These are phyloP conservation scores for Cephus cinctus DNA, from an alignment of 1,140 invertebrate species.

Conservation along the genomic window DNA sequence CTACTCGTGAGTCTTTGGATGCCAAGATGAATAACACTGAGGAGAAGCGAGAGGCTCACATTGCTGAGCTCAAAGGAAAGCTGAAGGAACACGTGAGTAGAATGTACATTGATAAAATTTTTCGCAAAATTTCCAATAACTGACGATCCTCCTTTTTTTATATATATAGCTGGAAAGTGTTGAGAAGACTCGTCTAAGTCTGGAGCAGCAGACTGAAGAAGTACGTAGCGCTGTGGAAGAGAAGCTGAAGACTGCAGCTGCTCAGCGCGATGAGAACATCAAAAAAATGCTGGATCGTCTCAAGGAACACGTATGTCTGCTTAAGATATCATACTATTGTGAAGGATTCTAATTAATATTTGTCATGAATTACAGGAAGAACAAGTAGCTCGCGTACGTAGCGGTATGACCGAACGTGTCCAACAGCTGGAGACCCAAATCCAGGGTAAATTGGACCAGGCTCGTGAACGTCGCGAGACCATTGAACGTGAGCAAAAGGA, in stretches of 20 bases:
- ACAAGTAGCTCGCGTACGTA: slow-evolving; percentile 67
- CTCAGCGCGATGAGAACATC: slow-evolving; percentile 82
- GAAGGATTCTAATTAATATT: slow-evolving; percentile 15
- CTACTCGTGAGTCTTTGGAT: slow-evolving; percentile 83
- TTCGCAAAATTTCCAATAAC: slow-evolving; percentile 1
- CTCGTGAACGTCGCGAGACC: slow-evolving; percentile 66
- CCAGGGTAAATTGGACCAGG: slow-evolving; percentile 71
- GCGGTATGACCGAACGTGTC: slow-evolving; percentile 64
- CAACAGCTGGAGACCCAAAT: slow-evolving; percentile 67
- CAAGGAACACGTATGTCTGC: slow-evolving; percentile 73
- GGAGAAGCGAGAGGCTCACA: slow-evolving; percentile 86
- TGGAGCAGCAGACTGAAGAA: slow-evolving; percentile 82
- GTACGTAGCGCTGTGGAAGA: slow-evolving; percentile 80
- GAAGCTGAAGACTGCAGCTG: slow-evolving; percentile 78
- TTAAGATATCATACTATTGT: no score
- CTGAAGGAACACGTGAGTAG: slow-evolving; percentile 73
- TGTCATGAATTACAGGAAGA: slow-evolving; percentile 61
- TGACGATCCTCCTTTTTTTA: slow-evolving; percentile 1
- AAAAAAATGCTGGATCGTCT: slow-evolving; percentile 86
- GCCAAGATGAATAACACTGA: slow-evolving; percentile 86
- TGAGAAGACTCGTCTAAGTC: slow-evolving; percentile 76
- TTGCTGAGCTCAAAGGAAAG: slow-evolving; percentile 81
- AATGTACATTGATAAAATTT: not conserved
- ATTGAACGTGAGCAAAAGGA: slow-evolving; percentile 73
- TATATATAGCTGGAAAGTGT: slow-evolving; percentile 69